phyloP scores from a whole-genome alignment of 2,797 vertebrate species.

The Melanotaenia trifasciata region DNA sequence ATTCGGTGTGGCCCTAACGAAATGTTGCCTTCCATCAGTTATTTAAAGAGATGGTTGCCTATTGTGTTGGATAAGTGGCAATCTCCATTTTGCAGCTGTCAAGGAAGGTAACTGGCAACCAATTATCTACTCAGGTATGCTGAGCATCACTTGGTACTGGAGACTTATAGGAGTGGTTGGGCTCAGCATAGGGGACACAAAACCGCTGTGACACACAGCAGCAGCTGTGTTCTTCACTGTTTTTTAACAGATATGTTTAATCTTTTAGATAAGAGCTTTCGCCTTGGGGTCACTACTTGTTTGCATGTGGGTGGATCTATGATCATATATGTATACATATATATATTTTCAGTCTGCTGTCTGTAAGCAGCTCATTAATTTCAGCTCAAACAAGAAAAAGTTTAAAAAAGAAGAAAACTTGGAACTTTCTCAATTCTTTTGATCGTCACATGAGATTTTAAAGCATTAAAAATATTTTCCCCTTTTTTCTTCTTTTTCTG shows the following conservation, averaged over 20 bases:
- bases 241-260: slow-evolving; percentile 40
- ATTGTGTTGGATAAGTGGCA: slow-evolving; percentile 49
- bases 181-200: slow-evolving; percentile 47
- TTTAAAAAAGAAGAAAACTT: too few species aligned
- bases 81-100: slow-evolving; percentile 55
- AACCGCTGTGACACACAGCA: slow-evolving; percentile 45
- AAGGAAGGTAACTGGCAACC: slow-evolving; percentile 64
- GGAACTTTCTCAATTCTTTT: background rate
- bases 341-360: background rate
- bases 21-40: slow-evolving; percentile 49
- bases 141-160: slow-evolving; percentile 52
- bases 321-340: too few species aligned
- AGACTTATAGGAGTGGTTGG: slow-evolving; percentile 41
- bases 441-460: background rate
- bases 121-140: slow-evolving; percentile 70
- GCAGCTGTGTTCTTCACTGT: slow-evolving; percentile 15
- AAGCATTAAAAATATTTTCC: background rate
- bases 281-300: slow-evolving; percentile 21
- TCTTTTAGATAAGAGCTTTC: slow-evolving; percentile 31
- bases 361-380: slow-evolving; percentile 15
- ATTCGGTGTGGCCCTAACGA: slow-evolving; percentile 49
- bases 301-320: slow-evolving; percentile 1
- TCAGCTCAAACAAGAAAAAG: background rate
- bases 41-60: slow-evolving; percentile 56
- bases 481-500: background rate